Evolutionary conservation across 1,140 invertebrate genomes (phyloP).

Genomic region (Frieseomelitta varia): DNA sequence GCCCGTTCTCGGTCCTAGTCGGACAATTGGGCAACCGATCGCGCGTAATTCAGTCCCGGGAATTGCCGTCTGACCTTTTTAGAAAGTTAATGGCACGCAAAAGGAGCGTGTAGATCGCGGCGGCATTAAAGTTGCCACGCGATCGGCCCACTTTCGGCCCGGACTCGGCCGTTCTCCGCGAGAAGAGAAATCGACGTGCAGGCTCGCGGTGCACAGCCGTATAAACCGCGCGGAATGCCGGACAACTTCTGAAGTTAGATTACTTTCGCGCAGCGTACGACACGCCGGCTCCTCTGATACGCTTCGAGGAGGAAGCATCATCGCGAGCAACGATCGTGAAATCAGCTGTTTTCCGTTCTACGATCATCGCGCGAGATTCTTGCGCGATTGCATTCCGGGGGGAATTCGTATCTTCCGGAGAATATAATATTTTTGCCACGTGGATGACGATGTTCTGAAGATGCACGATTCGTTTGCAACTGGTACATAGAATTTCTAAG

Average conservation of each 20-base stretch:
- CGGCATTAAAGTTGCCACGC: conserved; percentile 55
- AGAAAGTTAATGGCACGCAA: conserved; percentile 53
- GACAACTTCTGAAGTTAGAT: conserved; percentile 63
- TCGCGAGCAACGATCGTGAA: not conserved
- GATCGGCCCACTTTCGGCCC: conserved; percentile 66
- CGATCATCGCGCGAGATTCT: not conserved
- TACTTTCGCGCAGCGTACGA: conserved; percentile 52
- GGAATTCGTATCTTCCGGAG: not conserved
- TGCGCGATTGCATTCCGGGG: not conserved
- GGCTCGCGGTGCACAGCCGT: not conserved
- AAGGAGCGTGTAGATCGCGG: conserved; percentile 38
- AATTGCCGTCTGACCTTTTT: conserved; percentile 49
- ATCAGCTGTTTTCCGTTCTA: not conserved
- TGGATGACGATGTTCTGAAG: too few species aligned
- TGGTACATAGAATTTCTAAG: too few species aligned
- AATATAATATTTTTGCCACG: too few species aligned
- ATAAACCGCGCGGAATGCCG: conserved; percentile 43
- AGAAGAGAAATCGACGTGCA: conserved; percentile 63
- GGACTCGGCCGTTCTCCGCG: conserved; percentile 20
- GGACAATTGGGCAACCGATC: not conserved
- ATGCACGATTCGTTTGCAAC: too few species aligned
- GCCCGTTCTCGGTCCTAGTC: not conserved
- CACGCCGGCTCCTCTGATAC: conserved; percentile 8
- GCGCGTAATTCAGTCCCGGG: not conserved
- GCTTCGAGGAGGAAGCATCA: not conserved